Conservation (phyloP, 2,888 invertebrate genomes). For the Neoascia interrupta region DNA sequence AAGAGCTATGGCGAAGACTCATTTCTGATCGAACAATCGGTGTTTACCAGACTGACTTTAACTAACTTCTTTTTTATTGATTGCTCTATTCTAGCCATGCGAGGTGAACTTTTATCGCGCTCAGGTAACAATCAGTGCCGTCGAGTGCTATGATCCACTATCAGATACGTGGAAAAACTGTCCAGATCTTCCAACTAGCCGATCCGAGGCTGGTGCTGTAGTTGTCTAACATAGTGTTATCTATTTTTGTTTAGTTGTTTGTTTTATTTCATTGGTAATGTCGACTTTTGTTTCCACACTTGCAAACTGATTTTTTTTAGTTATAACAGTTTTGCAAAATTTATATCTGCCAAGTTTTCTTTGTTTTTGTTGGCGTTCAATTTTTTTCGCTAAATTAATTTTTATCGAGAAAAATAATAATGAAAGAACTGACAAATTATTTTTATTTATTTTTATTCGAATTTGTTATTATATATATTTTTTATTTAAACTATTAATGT, state of each 20-base stretch:
- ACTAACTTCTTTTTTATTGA: too few relatives aligned
- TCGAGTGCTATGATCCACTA: constrained; percentile 91
- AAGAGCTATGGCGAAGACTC: too few relatives aligned
- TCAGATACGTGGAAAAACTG: constrained; percentile 89
- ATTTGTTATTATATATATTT: not conserved
- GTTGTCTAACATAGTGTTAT: constrained; percentile 82
- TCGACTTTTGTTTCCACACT: constrained; percentile 25
- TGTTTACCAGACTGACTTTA: too few relatives aligned
- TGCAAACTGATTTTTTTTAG: constrained; percentile 52
- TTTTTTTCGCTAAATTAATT: constrained; percentile 2
- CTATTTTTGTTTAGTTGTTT: constrained; percentile 33
- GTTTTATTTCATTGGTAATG: constrained; percentile 36
- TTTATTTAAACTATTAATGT: not conserved
- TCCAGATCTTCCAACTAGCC: constrained; percentile 89
- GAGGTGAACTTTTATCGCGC: constrained; percentile 91
- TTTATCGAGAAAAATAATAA: not conserved
- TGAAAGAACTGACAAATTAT: constrained; percentile 47
- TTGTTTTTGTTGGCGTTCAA: constrained; percentile 9
- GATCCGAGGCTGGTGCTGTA: constrained; percentile 93
- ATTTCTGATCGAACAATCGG: too few relatives aligned
- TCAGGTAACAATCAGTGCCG: constrained; percentile 89
- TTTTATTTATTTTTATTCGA: constrained; percentile 6
- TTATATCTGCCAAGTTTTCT: too few relatives aligned
- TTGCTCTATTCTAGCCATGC: constrained; percentile 81
- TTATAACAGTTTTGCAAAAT: not conserved